Percentiles rank a stretch among this genome's conserved stretches.
These are phyloP conservation scores for Tetramorium bicarinatum DNA, from an alignment of 2,888 invertebrate species.

Conservation along the genomic window DNA sequence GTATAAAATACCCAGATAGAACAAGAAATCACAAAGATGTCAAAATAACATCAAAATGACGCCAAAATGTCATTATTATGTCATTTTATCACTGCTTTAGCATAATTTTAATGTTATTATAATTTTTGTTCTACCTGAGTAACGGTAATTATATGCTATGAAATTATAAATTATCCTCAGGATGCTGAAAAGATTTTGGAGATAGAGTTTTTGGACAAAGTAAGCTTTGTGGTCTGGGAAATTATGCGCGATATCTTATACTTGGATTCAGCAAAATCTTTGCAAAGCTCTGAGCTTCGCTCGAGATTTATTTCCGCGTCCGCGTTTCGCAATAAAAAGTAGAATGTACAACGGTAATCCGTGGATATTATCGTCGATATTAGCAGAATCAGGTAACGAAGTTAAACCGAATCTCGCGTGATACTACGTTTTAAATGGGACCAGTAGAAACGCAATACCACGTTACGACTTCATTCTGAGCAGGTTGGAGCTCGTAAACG, in stretches of 20 bases:
- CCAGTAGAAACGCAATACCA: background rate
- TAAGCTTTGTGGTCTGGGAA: background rate
- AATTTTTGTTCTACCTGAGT: too few species aligned
- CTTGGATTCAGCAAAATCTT: background rate
- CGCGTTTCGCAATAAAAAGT: conserved; percentile 4
- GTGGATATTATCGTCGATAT: background rate
- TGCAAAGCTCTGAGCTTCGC: background rate
- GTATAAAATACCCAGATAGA: background rate
- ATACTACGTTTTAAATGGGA: conserved; percentile 11
- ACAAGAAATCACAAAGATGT: too few species aligned
- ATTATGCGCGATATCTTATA: background rate
- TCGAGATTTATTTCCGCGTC: background rate
- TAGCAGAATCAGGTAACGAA: background rate
- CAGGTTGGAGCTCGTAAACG: background rate
- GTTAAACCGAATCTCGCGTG: conserved; percentile 43
- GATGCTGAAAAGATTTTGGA: background rate
- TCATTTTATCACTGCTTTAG: too few species aligned
- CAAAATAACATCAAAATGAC: too few species aligned
- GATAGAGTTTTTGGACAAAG: background rate
- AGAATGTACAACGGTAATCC: background rate
- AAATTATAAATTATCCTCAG: too few species aligned
- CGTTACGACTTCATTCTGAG: background rate
- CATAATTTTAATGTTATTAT: too few species aligned
- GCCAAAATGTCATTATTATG: too few species aligned
- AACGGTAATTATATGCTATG: background rate